phyloP scores from a whole-genome alignment of 2,113 vertebrate species.

The Takifugu flavidus region DNA sequence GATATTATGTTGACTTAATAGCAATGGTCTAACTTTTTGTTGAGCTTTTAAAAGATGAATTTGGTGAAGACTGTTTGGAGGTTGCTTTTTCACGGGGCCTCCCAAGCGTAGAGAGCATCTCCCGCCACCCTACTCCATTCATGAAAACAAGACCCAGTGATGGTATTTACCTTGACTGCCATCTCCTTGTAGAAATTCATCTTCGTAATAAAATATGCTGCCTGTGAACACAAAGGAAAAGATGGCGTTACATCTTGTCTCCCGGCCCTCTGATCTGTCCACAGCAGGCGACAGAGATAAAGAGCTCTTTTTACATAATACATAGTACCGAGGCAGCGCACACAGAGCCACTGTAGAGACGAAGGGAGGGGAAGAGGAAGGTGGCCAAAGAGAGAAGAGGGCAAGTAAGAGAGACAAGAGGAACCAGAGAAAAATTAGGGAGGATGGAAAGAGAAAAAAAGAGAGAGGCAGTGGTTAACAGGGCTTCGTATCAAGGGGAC shows the following conservation, averaged over 20 bases:
- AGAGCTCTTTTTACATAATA: constrained; percentile 98
- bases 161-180: constrained; percentile 99
- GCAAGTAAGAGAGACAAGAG: not conserved
- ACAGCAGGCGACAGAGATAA: constrained; percentile 89
- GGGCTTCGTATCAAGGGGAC: constrained; percentile 88
- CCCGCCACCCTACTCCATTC: constrained; percentile 70
- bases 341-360: constrained; percentile 54
- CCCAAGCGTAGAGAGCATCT: constrained; percentile 31
- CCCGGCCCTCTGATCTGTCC: constrained; percentile 83
- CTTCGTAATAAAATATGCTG: constrained; percentile 95
- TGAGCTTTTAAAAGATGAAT: no score
- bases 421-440: constrained; percentile 15
- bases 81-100: constrained; percentile 26
- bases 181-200: constrained; percentile 96
- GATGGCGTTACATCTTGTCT: constrained; percentile 85
- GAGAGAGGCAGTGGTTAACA: constrained; percentile 55
- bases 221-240: constrained; percentile 86
- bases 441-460: constrained; percentile 60
- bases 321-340: constrained; percentile 82
- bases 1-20: no score
- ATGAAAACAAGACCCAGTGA: constrained; percentile 84
- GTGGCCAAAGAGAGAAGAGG: constrained; percentile 49
- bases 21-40: no score
- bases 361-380: constrained; percentile 70
- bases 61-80: not conserved